Evolutionary conservation across 2,888 invertebrate species (phyloP), one percentile per base, ranked within the genome.

Genomic region (Amiota mariae): DNA sequence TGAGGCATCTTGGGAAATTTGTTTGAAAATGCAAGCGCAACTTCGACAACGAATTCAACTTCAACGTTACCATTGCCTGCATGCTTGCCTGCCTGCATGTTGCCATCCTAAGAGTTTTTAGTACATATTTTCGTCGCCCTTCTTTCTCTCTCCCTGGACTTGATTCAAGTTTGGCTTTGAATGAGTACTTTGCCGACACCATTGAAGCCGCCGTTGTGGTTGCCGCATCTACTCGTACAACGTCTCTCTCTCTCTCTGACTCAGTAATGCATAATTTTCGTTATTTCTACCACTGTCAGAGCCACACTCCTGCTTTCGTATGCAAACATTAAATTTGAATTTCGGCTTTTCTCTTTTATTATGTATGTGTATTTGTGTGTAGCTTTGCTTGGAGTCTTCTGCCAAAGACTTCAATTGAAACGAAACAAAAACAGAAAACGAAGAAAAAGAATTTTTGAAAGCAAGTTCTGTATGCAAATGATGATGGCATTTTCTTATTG

Each of bases 101-200:
- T 36, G 36, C 36, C 36, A 36, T 36, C 8, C 36, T 4, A 36
- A 36, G 36, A 36, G 4, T 4, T 36, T 36, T 36, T 36, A 24
- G 24, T 24, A 24, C 24, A 3, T 3, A 24, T 24, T 24, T 24
- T 24, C 24, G 24, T 24, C 24, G 24, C 3, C 24, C 3, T 24
- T 24, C 24, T 36, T 6, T 36, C 36, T 36, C 36, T 36, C 36
- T 36, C 36, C 6, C 76, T 76, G 75, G 75, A 75, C 72, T 76
- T 72, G 73, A 72, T 15, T 70, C 57, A 13, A 11, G 59, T 70
- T 71, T 61, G 49, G 15, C 36, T 54, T 36, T 63, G 49, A 36
- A n/a, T 71, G 57, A 54, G 64, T 73, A 59, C 47, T 11, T 48
- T 8, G 63, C 36, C 12, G 49, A 11, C 56, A 46, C 13, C 59